Conservation (phyloP, 2,888 invertebrate genomes). For the Hoplodrina ambigua region DNA sequence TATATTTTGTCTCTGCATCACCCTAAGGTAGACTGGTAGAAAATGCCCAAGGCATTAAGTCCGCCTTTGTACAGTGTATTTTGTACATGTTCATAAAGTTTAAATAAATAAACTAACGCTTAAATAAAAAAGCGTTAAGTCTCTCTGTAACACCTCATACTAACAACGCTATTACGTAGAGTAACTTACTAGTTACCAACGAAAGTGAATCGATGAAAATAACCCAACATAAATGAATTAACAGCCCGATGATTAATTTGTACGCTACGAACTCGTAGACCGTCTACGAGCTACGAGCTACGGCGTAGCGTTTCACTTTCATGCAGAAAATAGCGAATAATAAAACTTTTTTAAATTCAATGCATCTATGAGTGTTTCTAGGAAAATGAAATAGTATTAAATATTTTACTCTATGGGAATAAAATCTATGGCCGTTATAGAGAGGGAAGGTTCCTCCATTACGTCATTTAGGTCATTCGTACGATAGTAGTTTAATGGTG, state of each 20-base stretch:
- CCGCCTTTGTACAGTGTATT: no score
- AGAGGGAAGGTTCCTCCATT: conserved; percentile 35
- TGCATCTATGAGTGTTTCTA: background rate
- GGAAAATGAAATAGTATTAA: conserved; percentile 7
- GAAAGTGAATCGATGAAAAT: conserved; percentile 58
- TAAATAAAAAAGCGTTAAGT: conserved; percentile 2
- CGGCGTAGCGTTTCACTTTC: conserved; percentile 60
- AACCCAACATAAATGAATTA: conserved; percentile 61
- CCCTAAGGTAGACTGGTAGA: no score
- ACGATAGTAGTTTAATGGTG: conserved; percentile 47
- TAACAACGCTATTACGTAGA: conserved; percentile 32
- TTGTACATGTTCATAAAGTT: no score
- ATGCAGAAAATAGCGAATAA: conserved; percentile 36
- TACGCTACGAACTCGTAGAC: conserved; percentile 67
- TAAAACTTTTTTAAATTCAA: conserved; percentile 21
- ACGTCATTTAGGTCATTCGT: conserved; percentile 49
- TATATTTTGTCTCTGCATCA: no score
- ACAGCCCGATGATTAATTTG: conserved; percentile 60
- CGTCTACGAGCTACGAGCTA: conserved; percentile 62
- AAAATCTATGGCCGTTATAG: conserved; percentile 16
- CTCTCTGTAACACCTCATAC: conserved; percentile 18
- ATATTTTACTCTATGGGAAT: conserved; percentile 20
- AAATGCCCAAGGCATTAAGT: no score
- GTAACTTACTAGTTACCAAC: conserved; percentile 29
- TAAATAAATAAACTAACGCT: no score